A percentile compares a stretch with the other conserved stretches of the same genome.
These are phyloP conservation scores for Chelonia mydas DNA, from an alignment of 2,797 vertebrate species.

Conservation along the genomic window DNA sequence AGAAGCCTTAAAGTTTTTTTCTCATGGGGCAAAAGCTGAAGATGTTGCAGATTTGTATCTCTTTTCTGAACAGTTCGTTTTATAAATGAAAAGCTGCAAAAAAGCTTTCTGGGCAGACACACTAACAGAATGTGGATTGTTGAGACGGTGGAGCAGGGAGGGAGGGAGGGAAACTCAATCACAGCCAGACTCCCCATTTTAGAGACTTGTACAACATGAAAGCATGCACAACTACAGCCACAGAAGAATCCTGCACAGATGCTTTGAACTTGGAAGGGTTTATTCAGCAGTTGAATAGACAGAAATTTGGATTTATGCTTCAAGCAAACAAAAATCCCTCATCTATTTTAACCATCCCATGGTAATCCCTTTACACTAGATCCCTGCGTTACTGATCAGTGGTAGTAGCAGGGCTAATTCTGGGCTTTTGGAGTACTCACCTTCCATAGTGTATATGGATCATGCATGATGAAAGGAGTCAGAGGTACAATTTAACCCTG, in stretches of 20 bases:
- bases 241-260: neutral
- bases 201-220: neutral
- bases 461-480: neutral
- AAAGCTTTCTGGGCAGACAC: neutral
- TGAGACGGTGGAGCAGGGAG: neutral
- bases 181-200: neutral
- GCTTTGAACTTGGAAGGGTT: neutral
- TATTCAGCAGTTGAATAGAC: neutral
- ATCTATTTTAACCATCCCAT: neutral
- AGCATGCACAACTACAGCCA: neutral
- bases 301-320: neutral
- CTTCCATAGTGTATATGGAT: neutral
- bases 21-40: neutral
- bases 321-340: neutral
- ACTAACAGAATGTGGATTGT: neutral
- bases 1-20: neutral
- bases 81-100: neutral
- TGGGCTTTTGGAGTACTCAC: neutral
- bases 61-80: neutral
- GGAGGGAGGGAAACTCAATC: neutral
- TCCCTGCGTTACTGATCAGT: fast-evolving
- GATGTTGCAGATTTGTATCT: neutral
- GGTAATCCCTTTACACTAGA: neutral
- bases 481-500: neutral
- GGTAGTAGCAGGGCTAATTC: neutral